Conservation (phyloP, 2,113 vertebrate species). For the Syngnathoides biaculeatus region DNA sequence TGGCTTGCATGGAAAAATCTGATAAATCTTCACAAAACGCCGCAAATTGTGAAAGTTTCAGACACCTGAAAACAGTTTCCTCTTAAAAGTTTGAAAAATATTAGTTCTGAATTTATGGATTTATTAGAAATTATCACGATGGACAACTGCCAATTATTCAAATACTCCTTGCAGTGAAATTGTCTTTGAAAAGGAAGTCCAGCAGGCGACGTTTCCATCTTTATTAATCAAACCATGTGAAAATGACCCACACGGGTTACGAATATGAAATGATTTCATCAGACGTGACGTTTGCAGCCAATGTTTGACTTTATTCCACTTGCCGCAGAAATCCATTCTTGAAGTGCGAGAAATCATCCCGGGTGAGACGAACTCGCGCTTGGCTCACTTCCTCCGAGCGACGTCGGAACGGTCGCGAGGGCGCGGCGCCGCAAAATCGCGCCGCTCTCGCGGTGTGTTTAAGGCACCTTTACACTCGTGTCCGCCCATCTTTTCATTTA, state of each 20-base stretch:
- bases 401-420: neutral
- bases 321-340: slow-evolving; percentile 25
- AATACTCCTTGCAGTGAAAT: too few relatives aligned
- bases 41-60: too few relatives aligned
- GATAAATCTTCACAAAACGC: too few relatives aligned
- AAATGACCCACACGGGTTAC: neutral
- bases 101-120: too few relatives aligned
- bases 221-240: too few relatives aligned
- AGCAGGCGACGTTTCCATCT: too few relatives aligned
- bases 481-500: neutral
- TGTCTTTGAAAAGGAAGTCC: too few relatives aligned
- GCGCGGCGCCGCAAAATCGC: slow-evolving; percentile 3
- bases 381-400: neutral
- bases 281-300: neutral
- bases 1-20: too few relatives aligned
- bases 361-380: neutral
- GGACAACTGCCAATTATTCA: too few relatives aligned
- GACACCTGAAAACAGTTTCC: too few relatives aligned
- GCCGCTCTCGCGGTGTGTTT: slow-evolving; percentile 9
- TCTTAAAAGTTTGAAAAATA: too few relatives aligned
- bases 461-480: neutral
- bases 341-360: slow-evolving; percentile 16
- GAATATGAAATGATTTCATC: neutral
- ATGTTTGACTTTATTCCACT: slow-evolving; percentile 53
- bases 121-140: too few relatives aligned